Evolutionary conservation across 2,113 vertebrate genomes (phyloP), one percentile per base, ranked within the genome.

Genomic region (Falco punctatus): DNA sequence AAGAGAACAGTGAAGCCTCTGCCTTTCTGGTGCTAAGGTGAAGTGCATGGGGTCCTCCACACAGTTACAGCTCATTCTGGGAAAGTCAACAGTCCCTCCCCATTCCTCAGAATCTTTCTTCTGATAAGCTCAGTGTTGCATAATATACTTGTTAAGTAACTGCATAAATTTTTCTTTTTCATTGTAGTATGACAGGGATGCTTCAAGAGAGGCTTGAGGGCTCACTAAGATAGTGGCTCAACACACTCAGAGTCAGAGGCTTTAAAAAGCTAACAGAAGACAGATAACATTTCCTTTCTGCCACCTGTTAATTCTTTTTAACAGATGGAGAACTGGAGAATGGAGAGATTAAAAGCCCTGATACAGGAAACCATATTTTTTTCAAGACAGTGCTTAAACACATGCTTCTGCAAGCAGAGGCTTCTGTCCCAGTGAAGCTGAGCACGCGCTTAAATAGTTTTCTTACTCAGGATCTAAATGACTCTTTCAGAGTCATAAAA

Each of bases 231-330:
- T 14, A 80, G 84, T 54, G 78, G 38, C 70, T 96, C n/a, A 16
- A 40, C 1, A 1, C 38, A 24, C 40, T 52, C 81, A 7, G 42
- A 88, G 38, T 33, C 69, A 92, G 81, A 90, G 78, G 75, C 81
- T 93, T 89, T 89, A 80, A 90, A 92, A 84, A 92, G 62, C 94
- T 81, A 95, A 94, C 81, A 96, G 86, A 72, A 96, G 92, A 94
- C 87, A 95, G 91, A 97, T 27, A 95, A 92, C 95, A 92, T 95
- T 94, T 97, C 95, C 92, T 90, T 93, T 92, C 94, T 94, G 94
- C 95, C 96, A 92, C 95, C 95, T 95, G 96, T 90, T 97, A 97
- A 92, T 94, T 96, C 92, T 77, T 92, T 97, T 94, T 91, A 97
- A 90, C 96, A 97, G 97, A 96, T 96, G 94, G 92, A 95, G 89